Evolutionary conservation across 2,888 invertebrate species (phyloP).

Genomic region (Leucophenga maculata): DNA sequence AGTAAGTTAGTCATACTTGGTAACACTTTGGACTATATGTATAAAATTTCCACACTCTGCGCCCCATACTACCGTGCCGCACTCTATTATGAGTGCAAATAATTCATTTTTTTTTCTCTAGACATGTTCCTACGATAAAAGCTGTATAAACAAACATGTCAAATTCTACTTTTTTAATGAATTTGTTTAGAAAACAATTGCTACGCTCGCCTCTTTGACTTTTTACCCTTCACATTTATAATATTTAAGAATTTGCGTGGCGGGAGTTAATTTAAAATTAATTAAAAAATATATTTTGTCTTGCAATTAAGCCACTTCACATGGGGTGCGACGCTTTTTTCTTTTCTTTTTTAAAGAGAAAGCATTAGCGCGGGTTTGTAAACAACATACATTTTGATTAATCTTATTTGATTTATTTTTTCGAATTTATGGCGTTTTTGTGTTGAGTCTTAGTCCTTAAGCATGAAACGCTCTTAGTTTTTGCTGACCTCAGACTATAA

Average conservation of each 20-base stretch:
- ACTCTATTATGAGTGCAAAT: slow-evolving; percentile 14
- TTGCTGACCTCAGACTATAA: too few species aligned
- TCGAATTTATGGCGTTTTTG: too few species aligned
- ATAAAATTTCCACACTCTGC: neutral
- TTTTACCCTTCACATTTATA: slow-evolving; percentile 9
- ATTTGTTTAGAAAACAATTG: slow-evolving; percentile 23
- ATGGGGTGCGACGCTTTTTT: too few species aligned
- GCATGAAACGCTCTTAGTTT: too few species aligned
- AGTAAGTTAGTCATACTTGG: neutral
- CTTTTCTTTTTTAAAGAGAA: too few species aligned
- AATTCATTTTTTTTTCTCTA: slow-evolving; percentile 24
- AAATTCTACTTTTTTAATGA: slow-evolving; percentile 17
- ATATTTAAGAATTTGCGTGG: slow-evolving; percentile 21
- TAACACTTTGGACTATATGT: too few species aligned
- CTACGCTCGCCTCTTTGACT: slow-evolving; percentile 23
- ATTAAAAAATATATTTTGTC: slow-evolving; percentile 28
- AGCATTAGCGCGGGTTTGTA: too few species aligned
- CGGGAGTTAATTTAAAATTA: slow-evolving; percentile 22
- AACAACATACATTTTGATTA: too few species aligned
- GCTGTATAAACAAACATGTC: slow-evolving; percentile 58
- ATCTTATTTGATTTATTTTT: too few species aligned
- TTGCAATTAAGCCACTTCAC: neutral
- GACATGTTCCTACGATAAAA: slow-evolving; percentile 39
- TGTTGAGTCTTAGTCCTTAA: too few species aligned
- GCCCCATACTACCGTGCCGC: slow-evolving; percentile 15